A percentile compares a stretch with the other conserved stretches of the same genome.
These are phyloP conservation scores for Synergus gifuensis DNA, from an alignment of 2,888 invertebrate genomes.

Conservation along the genomic window DNA sequence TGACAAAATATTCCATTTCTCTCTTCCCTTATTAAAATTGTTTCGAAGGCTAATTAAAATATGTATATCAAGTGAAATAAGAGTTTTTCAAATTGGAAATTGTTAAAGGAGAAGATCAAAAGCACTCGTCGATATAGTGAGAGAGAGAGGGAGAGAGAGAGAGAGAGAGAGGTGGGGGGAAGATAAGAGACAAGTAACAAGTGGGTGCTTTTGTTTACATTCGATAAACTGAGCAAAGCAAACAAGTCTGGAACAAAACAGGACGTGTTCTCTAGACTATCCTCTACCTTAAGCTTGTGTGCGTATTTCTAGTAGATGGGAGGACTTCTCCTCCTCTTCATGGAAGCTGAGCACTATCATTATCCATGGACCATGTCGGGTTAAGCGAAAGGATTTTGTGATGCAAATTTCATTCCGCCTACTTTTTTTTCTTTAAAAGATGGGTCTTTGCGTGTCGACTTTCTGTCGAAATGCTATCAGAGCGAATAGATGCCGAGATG, in stretches of 20 bases:
- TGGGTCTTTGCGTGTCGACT: conserved; percentile 5
- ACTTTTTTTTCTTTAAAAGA: conserved; percentile 17
- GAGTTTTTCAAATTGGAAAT: not conserved
- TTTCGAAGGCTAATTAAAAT: too few species aligned
- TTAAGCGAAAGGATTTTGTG: conserved; percentile 66
- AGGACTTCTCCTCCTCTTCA: conserved; percentile 61
- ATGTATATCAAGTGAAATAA: too few species aligned
- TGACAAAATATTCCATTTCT: too few species aligned
- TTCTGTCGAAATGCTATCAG: conserved; percentile 27
- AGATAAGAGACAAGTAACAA: conserved; percentile 16
- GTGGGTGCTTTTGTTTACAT: conserved; percentile 62
- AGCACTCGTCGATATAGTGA: not conserved
- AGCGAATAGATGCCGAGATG: conserved; percentile 8
- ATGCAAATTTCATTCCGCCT: conserved; percentile 71
- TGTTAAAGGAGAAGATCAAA: not conserved
- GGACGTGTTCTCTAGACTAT: conserved; percentile 47
- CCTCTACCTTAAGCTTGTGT: conserved; percentile 30
- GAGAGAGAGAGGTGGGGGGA: not conserved
- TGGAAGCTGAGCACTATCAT: conserved; percentile 62
- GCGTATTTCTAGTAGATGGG: conserved; percentile 45
- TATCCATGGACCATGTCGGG: conserved; percentile 55
- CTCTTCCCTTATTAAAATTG: too few species aligned
- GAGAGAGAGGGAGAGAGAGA: not conserved
- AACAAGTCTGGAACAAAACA: conserved; percentile 67
- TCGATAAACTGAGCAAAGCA: conserved; percentile 67